Conservation (phyloP, 2,113 vertebrate species). For the Vireo altiloquus region DNA sequence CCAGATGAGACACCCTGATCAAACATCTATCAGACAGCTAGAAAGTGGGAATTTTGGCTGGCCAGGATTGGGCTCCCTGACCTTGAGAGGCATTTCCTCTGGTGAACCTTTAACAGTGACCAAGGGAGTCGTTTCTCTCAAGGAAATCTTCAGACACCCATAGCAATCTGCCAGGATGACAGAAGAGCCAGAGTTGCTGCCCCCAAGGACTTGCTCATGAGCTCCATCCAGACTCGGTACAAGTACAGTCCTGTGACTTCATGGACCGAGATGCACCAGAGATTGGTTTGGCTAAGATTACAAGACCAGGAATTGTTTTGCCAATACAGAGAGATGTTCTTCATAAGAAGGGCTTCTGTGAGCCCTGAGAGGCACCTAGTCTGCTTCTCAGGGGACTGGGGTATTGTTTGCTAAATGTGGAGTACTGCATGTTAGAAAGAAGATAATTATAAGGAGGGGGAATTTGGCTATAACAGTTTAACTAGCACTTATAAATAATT, state of each 20-base stretch:
- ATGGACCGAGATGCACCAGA: accelerated
- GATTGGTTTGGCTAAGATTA: background rate
- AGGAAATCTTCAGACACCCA: background rate
- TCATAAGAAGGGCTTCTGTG: background rate
- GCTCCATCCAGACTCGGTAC: background rate
- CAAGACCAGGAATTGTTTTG: background rate
- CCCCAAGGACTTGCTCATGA: accelerated
- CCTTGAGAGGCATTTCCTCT: background rate
- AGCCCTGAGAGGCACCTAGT: background rate
- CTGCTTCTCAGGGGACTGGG: background rate
- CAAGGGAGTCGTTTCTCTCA: background rate
- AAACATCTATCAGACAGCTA: background rate
- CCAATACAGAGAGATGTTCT: background rate
- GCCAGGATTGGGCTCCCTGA: background rate
- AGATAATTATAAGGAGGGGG: background rate
- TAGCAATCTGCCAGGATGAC: background rate
- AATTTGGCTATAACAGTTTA: background rate
- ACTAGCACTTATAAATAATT: background rate
- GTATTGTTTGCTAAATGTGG: background rate
- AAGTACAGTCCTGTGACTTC: background rate
- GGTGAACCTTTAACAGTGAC: background rate
- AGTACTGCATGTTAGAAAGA: background rate
- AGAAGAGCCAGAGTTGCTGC: accelerated
- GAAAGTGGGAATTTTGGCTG: background rate
- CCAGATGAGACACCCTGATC: background rate